Evolutionary conservation across 2,797 vertebrate species (phyloP).

Genomic region (Peromyscus nudipes): DNA sequence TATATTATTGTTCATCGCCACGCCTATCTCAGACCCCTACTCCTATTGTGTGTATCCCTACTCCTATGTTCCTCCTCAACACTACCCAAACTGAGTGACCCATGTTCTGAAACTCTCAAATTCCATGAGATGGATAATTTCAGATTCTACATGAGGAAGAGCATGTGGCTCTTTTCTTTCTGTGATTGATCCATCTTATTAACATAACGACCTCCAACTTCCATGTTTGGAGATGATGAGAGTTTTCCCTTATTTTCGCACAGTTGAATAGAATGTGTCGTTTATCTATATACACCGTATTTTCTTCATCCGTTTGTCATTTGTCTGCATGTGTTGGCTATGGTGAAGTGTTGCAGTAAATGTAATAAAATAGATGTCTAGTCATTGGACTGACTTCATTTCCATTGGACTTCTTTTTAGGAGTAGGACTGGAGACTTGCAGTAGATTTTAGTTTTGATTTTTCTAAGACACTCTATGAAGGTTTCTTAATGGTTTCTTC

Average conservation of each 20-base stretch:
- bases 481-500: neutral
- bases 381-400: neutral
- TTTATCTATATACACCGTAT: neutral
- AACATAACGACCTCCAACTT: neutral
- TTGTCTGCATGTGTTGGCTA: neutral
- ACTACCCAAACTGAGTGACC: rapidly evolving
- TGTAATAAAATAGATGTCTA: too few relatives aligned
- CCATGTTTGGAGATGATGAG: neutral
- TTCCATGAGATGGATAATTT: neutral
- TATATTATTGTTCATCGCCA: neutral
- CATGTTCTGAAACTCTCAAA: neutral
- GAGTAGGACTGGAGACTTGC: rapidly evolving
- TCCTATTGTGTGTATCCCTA: neutral
- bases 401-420: neutral
- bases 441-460: neutral
- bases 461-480: neutral
- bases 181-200: neutral
- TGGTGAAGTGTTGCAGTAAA: neutral
- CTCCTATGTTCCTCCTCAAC: neutral
- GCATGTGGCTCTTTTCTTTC: neutral
- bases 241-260: neutral
- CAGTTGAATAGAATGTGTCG: neutral
- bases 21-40: neutral
- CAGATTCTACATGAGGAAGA: neutral
- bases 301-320: neutral